Conservation (phyloP, 1,140 invertebrate genomes). For the Nasonia giraulti region DNA sequence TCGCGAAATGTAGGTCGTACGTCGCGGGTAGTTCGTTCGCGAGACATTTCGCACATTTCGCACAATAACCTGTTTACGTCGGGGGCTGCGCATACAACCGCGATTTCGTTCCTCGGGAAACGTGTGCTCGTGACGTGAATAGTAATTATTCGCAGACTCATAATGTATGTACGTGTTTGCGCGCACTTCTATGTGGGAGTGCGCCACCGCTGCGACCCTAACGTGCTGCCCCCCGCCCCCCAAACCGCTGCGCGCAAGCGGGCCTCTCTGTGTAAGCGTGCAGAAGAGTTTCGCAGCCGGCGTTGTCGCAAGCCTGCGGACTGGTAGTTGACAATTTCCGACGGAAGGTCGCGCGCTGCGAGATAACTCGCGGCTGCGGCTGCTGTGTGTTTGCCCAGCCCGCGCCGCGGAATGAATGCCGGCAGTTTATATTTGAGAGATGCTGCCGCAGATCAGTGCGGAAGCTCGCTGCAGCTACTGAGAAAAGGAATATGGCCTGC, state of each 20-base stretch:
- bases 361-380: background rate
- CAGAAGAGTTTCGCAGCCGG: background rate
- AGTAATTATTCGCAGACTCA: slow-evolving; percentile 28
- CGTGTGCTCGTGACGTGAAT: slow-evolving; percentile 36
- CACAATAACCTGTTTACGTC: slow-evolving; percentile 37
- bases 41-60: slow-evolving; percentile 31
- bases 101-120: background rate
- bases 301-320: background rate
- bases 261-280: background rate
- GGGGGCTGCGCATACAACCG: background rate
- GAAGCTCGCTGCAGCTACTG: background rate
- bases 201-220: background rate
- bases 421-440: background rate
- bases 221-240: background rate
- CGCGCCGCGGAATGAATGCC: background rate
- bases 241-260: background rate
- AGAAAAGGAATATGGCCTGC: background rate
- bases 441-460: background rate
- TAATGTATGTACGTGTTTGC: slow-evolving; percentile 2
- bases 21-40: slow-evolving; percentile 12
- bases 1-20: slow-evolving; percentile 21
- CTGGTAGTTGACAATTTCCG: background rate
- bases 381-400: too few relatives aligned
- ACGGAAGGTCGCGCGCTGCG: background rate
- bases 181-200: background rate